Percentiles rank a stretch among this genome's conserved stretches.
Evolutionary conservation across 2,113 vertebrate species (phyloP).

Genomic region (Cariama cristata): DNA sequence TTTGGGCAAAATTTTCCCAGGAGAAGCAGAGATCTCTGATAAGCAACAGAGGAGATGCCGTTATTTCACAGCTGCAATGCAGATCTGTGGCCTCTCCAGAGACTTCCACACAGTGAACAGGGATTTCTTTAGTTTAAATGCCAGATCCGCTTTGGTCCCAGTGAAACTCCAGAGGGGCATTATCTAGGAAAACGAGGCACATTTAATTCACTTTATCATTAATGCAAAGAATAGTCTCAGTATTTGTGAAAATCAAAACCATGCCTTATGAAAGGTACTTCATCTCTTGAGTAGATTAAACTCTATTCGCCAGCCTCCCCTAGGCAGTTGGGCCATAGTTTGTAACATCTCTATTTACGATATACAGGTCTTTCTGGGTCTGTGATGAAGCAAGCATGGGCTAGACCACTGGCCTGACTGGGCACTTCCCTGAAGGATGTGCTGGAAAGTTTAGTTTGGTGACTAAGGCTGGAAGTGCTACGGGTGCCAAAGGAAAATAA

Average conservation of each 20-base stretch:
- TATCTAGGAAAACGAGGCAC: neutral
- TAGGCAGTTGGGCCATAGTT: neutral
- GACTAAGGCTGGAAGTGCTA: neutral
- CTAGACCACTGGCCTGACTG: neutral
- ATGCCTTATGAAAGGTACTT: neutral
- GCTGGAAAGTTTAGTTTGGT: neutral
- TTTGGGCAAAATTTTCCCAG: conserved; percentile 52
- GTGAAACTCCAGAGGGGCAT: conserved; percentile 40
- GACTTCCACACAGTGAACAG: neutral
- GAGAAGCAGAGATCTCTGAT: conserved; percentile 36
- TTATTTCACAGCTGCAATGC: conserved; percentile 48
- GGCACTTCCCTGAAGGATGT: neutral
- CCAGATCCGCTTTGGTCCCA: conserved; percentile 34
- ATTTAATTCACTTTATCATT: conserved; percentile 49
- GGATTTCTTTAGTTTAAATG: conserved; percentile 55
- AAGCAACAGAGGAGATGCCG: neutral
- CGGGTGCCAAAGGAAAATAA: neutral
- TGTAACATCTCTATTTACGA: neutral
- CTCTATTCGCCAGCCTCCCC: neutral
- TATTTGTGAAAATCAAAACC: conserved; percentile 27
- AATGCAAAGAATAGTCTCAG: conserved; percentile 31
- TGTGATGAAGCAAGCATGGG: neutral
- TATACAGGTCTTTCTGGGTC: neutral
- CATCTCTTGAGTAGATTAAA: neutral
- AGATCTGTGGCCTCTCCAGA: conserved; percentile 45